phyloP scores from a whole-genome alignment of 2,888 invertebrate species.

The Gerosis bhagava region DNA sequence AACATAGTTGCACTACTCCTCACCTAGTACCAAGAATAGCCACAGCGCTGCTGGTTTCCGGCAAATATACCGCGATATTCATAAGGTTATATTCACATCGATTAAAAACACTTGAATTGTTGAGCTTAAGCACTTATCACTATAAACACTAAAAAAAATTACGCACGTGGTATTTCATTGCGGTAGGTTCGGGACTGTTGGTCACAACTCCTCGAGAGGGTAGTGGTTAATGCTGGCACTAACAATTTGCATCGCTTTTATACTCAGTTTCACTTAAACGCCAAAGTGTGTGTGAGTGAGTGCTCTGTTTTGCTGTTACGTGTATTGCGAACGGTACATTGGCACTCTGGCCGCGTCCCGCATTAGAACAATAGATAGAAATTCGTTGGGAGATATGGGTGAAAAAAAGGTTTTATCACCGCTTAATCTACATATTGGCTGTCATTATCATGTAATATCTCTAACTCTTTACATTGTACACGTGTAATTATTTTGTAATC shows the following conservation, averaged over 20 bases:
- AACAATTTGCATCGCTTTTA: conserved; percentile 80
- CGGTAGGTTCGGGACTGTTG: conserved; percentile 44
- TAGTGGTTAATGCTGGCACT: conserved; percentile 70
- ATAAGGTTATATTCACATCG: too few species aligned
- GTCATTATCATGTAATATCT: conserved; percentile 41
- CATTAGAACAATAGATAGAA: conserved; percentile 75
- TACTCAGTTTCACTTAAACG: conserved; percentile 72
- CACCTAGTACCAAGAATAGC: too few species aligned
- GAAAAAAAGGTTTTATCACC: conserved; percentile 48
- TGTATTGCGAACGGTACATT: conserved; percentile 55
- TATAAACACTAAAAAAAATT: conserved; percentile 39
- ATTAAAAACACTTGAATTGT: too few species aligned
- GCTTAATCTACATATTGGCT: conserved; percentile 44
- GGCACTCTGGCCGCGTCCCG: conserved; percentile 62
- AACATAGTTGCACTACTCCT: too few species aligned
- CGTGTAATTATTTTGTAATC: conserved; percentile 17
- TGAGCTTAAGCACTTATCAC: too few species aligned
- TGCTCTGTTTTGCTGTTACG: conserved; percentile 66
- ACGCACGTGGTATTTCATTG: conserved; percentile 78
- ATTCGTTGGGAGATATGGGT: conserved; percentile 61
- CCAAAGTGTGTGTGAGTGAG: conserved; percentile 59
- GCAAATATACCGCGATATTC: too few species aligned
- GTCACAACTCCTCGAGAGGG: conserved; percentile 65
- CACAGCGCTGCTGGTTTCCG: too few species aligned
- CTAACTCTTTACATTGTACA: conserved; percentile 3